phyloP scores from a whole-genome alignment of 2,797 vertebrate species.

The Ptychadena robeensis region DNA sequence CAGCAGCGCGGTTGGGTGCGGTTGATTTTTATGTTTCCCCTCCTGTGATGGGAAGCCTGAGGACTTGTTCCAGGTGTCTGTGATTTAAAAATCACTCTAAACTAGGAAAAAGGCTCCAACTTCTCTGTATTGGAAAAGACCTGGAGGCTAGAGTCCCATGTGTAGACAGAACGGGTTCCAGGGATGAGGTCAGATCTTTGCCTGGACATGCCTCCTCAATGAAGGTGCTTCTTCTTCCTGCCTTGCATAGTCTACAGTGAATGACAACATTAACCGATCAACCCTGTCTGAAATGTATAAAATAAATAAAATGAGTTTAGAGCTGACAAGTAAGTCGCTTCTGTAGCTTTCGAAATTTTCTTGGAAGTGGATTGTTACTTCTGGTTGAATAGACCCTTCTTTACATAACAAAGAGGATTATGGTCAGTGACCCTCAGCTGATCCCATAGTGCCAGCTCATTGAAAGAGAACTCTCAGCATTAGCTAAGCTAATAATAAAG shows the following conservation, averaged over 20 bases:
- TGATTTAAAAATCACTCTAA: constrained; percentile 31
- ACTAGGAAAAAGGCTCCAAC: constrained; percentile 41
- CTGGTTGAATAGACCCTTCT: constrained; percentile 51
- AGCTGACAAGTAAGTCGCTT: constrained; percentile 17
- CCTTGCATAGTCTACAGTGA: constrained; percentile 17
- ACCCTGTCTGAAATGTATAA: constrained; percentile 31
- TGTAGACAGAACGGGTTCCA: constrained; percentile 50
- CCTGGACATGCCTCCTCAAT: constrained; percentile 36
- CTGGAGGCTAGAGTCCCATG: constrained; percentile 49
- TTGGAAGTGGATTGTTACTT: constrained; percentile 41
- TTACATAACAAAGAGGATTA: constrained; percentile 64
- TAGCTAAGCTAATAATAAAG: constrained; percentile 62
- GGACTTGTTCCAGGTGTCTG: constrained; percentile 29
- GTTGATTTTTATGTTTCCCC: constrained; percentile 10
- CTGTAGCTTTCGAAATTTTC: constrained; percentile 16
- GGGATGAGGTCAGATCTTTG: constrained; percentile 50
- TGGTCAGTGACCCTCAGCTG: constrained; percentile 55
- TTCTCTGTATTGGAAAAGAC: constrained; percentile 48
- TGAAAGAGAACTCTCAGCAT: constrained; percentile 53
- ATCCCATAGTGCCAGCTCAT: constrained; percentile 59
- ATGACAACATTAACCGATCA: constrained; percentile 50
- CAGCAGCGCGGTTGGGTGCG: constrained; percentile 24
- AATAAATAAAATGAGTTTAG: constrained; percentile 25
- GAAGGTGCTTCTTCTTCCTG: constrained; percentile 35
- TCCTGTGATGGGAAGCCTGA: constrained; percentile 11